A percentile compares a stretch with the other conserved stretches of the same genome.
These are phyloP conservation scores for Eubasilissa splendida DNA, from an alignment of 2,888 invertebrate genomes.

Conservation along the genomic window DNA sequence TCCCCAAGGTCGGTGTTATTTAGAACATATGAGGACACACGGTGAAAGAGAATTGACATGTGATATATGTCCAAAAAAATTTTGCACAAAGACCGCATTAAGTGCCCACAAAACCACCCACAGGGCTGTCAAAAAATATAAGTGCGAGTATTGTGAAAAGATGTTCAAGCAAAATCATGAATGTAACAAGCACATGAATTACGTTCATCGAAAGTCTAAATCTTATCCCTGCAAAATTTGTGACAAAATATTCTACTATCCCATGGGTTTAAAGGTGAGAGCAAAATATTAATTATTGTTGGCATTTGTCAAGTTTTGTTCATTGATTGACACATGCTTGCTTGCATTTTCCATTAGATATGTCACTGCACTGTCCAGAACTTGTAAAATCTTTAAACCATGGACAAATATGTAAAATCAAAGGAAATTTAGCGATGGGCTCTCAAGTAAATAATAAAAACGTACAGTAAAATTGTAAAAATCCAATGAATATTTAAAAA, in stretches of 20 bases:
- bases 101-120: conserved; percentile 4
- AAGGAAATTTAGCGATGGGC: too few relatives aligned
- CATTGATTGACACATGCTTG: too few relatives aligned
- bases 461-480: too few relatives aligned
- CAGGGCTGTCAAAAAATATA: background rate
- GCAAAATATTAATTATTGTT: too few relatives aligned
- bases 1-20: background rate
- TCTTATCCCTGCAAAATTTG: conserved; percentile 16
- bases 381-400: too few relatives aligned
- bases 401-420: too few relatives aligned
- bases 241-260: conserved; percentile 15
- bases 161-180: background rate
- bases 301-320: too few relatives aligned
- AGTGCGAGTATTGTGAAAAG: conserved; percentile 24
- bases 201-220: conserved; percentile 17
- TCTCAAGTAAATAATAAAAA: too few relatives aligned
- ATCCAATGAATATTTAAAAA: too few relatives aligned
- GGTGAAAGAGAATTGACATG: conserved; percentile 17
- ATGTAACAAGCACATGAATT: conserved; percentile 2
- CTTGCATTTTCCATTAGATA: too few relatives aligned
- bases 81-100: background rate
- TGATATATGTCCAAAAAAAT: conserved; percentile 15
- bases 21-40: conserved; percentile 10
- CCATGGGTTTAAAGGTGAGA: conserved; percentile 18
- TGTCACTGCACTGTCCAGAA: too few relatives aligned